phyloP scores from a whole-genome alignment of 2,113 vertebrate genomes.

The Leucoraja erinaceus region DNA sequence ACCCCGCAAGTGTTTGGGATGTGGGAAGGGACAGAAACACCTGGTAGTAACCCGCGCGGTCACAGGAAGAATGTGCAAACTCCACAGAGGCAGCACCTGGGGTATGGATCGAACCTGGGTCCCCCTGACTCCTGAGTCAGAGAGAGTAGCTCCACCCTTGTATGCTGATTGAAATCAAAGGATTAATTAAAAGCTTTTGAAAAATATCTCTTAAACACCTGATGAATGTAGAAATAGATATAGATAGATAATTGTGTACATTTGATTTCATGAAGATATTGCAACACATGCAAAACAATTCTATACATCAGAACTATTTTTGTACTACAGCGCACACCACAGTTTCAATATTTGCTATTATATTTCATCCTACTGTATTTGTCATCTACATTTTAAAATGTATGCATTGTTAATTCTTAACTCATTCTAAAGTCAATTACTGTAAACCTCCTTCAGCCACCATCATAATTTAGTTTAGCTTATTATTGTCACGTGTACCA shows the following conservation, averaged over 20 bases:
- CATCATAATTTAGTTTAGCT: not conserved
- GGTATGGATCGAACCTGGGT: too few species aligned
- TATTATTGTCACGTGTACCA: too few species aligned
- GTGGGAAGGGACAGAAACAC: too few species aligned
- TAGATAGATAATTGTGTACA: constrained; percentile 12
- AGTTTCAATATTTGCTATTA: not conserved
- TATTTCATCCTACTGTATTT: not conserved
- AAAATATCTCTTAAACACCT: not conserved
- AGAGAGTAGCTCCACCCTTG: too few species aligned
- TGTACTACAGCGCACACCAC: not conserved
- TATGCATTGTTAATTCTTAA: not conserved
- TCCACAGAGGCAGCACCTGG: too few species aligned
- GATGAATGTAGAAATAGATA: constrained; percentile 20
- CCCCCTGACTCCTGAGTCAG: too few species aligned
- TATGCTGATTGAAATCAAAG: not conserved
- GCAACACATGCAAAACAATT: not conserved
- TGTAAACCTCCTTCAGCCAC: not conserved
- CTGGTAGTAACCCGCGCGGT: too few species aligned
- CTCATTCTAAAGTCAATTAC: not conserved
- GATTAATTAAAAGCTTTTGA: not conserved
- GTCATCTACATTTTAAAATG: not conserved
- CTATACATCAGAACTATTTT: not conserved
- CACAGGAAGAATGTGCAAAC: too few species aligned
- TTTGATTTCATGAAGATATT: not conserved
- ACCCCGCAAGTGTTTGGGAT: too few species aligned